These are phyloP conservation scores for Lymantria dispar DNA, from an alignment of 2,888 invertebrate species.

Conservation along the genomic window DNA sequence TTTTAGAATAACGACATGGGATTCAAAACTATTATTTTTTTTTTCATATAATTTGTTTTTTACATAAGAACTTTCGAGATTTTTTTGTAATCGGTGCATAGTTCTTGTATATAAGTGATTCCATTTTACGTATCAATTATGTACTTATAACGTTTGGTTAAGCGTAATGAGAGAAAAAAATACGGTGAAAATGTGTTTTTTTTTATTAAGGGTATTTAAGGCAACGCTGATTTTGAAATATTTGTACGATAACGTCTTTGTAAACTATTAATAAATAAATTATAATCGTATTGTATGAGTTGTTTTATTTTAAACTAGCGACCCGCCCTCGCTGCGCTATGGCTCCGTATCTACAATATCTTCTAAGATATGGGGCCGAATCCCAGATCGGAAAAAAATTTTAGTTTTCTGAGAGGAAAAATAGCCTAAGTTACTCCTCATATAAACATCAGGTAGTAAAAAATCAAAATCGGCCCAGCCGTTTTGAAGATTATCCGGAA, in stretches of 20 bases:
- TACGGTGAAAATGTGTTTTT: conserved; percentile 23
- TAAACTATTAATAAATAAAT: conserved; percentile 82
- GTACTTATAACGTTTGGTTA: conserved; percentile 40
- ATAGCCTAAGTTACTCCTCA: no score
- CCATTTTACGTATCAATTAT: conserved; percentile 38
- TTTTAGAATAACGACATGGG: conserved; percentile 43
- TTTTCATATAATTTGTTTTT: conserved; percentile 41
- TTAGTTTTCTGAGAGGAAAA: no score
- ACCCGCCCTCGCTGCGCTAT: no score
- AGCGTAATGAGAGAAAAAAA: conserved; percentile 50
- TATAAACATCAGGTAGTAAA: no score
- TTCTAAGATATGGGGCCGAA: no score
- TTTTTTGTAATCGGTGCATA: conserved; percentile 56
- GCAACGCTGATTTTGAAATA: conserved; percentile 57
- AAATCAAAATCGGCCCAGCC: no score
- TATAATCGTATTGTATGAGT: conserved; percentile 76
- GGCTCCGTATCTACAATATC: not conserved
- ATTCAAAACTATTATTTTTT: conserved; percentile 26
- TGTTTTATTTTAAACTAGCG: conserved; percentile 66
- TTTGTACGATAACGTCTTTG: conserved; percentile 80
- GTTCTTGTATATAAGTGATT: conserved; percentile 60
- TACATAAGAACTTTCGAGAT: conserved; percentile 21
- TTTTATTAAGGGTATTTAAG: conserved; percentile 29
- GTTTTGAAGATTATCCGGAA: no score
- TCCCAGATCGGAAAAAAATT: no score